Conservation (phyloP, 2,888 invertebrate genomes). For the Pollenia angustigena region DNA sequence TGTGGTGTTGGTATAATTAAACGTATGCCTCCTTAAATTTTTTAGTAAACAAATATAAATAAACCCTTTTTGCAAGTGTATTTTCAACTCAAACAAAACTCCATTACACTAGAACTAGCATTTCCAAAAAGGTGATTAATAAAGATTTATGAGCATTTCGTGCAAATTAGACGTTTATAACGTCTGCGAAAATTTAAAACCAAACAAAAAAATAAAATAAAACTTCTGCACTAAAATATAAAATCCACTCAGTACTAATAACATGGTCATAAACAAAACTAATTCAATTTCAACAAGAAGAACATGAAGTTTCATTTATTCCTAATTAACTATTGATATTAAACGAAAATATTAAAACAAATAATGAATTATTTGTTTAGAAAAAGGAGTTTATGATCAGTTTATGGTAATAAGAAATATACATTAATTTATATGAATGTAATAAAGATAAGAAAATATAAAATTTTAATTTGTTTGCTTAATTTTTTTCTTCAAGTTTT, state of each 20-base stretch:
- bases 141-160: constrained; percentile 49
- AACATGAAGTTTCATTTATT: neutral
- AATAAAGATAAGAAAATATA: neutral
- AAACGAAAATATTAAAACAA: neutral
- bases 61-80: neutral
- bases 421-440: neutral
- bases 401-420: constrained; percentile 22
- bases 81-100: neutral
- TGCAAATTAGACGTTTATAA: constrained; percentile 47
- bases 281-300: constrained; percentile 8
- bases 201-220: neutral
- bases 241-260: constrained; percentile 3
- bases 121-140: constrained; percentile 45
- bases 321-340: constrained; percentile 51
- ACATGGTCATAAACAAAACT: constrained; percentile 16
- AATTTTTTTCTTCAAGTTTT: neutral
- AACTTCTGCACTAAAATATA: neutral
- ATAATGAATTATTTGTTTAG: constrained; percentile 21
- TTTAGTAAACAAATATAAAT: no score
- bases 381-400: neutral
- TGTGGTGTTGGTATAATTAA: no score
- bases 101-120: neutral
- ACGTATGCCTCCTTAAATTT: no score
- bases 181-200: constrained; percentile 1
- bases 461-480: constrained; percentile 15